Evolutionary conservation across 2,888 invertebrate genomes (phyloP).

Genomic region (Tenthredo distinguenda): DNA sequence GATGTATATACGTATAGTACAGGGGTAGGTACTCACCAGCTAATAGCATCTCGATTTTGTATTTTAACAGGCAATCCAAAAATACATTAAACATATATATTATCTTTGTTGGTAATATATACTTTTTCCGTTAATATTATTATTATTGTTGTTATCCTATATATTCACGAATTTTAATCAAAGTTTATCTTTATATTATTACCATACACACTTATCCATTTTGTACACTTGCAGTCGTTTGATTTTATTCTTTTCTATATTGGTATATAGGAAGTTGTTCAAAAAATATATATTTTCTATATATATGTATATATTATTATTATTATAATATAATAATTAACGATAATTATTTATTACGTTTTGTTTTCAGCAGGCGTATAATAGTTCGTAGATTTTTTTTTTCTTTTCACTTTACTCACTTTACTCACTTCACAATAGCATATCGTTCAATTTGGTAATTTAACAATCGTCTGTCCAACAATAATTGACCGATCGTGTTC

Average conservation of each 20-base stretch:
- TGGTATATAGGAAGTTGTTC: slow-evolving; percentile 3
- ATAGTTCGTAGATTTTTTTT: background rate
- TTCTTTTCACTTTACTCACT: background rate
- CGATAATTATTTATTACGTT: background rate
- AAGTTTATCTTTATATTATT: background rate
- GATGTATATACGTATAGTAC: background rate
- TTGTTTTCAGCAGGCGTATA: background rate
- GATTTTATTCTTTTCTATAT: background rate
- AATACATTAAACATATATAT: slow-evolving; percentile 66
- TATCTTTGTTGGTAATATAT: background rate
- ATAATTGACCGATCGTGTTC: slow-evolving; percentile 15
- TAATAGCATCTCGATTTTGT: slow-evolving; percentile 66
- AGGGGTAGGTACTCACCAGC: slow-evolving; percentile 61
- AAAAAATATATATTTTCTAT: slow-evolving; percentile 31
- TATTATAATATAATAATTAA: background rate
- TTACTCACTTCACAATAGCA: background rate
- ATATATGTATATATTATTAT: background rate
- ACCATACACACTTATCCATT: background rate
- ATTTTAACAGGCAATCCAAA: slow-evolving; percentile 68
- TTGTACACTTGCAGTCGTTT: background rate
- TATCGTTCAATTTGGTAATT: slow-evolving; percentile 20
- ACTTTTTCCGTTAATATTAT: background rate
- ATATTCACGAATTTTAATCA: background rate
- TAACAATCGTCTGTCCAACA: background rate
- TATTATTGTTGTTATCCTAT: background rate